Base-by-base conservation (phyloP, 2,888 invertebrate genomes). In the Branchipolynoe longqiensis region DNA sequence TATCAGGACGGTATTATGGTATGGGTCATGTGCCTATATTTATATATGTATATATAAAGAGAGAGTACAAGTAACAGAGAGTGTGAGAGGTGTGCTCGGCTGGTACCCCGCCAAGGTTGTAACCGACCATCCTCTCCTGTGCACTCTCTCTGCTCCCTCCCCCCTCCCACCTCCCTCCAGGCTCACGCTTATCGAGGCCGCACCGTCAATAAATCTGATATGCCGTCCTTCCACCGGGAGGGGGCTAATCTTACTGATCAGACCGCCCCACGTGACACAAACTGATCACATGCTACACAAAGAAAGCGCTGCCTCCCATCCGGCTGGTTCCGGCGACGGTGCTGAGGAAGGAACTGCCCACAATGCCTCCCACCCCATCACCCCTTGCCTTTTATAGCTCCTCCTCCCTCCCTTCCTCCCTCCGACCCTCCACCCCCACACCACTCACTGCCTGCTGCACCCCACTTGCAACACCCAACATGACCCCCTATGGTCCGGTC, bases 221-320 rank as follows among this genome's bases (percentile, higher is more conserved):
- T 14, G 22, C 18, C 58, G 58, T 8, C 25, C 14, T 14, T n/a
- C 12, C 58, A n/a, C 12, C n/a, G 25, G 58, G 12, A n/a, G 12
- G 14, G 22, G 58, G 22, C n/a, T n/a, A 58, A n/a, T 25, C 4
- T 18, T n/a, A 58, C 58, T 8, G n/a, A 14, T n/a, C 18, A n/a
- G 18, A 8, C 22, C n/a, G 14, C 25, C 58, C 58, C 58, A 58
- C n/a, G 58, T 58, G 58, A n/a, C 58, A 58, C 58, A 58, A 58
- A 58, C n/a, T 58, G 58, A 58, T 58, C 58, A 58, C 58, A 4
- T 8, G 58, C n/a, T n/a, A 14, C 58, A 58, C 58, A 58, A 58
- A 18, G 58, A 4, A n/a, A 14, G 58, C 58, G 58, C 4, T 8
- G n/a, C n/a, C n/a, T n/a, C n/a, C n/a, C n/a, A n/a, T n/a, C n/a